These are phyloP conservation scores for Ophiodon elongatus DNA, from an alignment of 2,113 vertebrate genomes.

Conservation along the genomic window DNA sequence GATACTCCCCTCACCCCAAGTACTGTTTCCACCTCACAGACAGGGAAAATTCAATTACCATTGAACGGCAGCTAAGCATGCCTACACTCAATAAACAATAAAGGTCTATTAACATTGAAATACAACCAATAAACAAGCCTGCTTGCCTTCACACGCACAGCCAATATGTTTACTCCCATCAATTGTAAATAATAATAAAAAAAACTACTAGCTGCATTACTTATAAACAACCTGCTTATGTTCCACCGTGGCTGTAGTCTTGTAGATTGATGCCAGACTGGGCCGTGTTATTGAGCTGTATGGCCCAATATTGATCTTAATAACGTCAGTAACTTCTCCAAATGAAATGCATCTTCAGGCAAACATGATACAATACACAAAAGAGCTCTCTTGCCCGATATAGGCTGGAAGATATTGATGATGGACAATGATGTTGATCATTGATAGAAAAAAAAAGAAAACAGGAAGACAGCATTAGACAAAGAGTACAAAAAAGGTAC, in stretches of 20 bases:
- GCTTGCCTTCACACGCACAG: constrained; percentile 52
- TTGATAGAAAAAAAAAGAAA: background rate
- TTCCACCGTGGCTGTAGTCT: constrained; percentile 25
- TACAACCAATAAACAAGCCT: constrained; percentile 69
- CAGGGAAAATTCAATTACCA: constrained; percentile 71
- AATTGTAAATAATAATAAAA: constrained; percentile 41
- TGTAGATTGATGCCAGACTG: constrained; percentile 44
- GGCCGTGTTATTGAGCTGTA: constrained; percentile 51
- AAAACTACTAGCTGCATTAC: constrained; percentile 20
- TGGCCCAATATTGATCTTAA: constrained; percentile 58
- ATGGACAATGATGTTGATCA: constrained; percentile 13
- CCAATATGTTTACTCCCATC: constrained; percentile 62
- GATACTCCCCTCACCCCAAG: constrained; percentile 62
- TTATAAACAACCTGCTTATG: constrained; percentile 62
- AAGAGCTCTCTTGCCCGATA: background rate
- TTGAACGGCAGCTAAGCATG: constrained; percentile 67
- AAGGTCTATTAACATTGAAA: constrained; percentile 76
- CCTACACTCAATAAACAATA: constrained; percentile 78
- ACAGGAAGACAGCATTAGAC: background rate
- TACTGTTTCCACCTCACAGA: constrained; percentile 58
- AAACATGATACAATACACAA: constrained; percentile 37
- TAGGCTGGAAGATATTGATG: constrained; percentile 8
- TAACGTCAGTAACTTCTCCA: constrained; percentile 40
- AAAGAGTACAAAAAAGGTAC: constrained; percentile 15
- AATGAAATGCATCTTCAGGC: constrained; percentile 53